Evolutionary conservation across 2,113 vertebrate genomes (phyloP), one percentile per base, ranked within the genome.

Genomic region (Rattus norvegicus): DNA sequence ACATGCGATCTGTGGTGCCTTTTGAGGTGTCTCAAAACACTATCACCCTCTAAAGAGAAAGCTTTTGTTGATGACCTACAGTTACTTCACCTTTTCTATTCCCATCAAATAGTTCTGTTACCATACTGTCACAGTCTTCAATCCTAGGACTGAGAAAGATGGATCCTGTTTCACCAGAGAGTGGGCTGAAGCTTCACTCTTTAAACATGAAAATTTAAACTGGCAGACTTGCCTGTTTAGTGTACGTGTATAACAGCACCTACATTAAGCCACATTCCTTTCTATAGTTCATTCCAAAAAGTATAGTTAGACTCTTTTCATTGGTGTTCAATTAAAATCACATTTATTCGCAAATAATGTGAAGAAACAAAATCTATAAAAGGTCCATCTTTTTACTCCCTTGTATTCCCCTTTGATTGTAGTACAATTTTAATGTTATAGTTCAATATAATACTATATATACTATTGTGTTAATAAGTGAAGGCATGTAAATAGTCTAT

Each of bases 341-440:
- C 43, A 67, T 69, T 49, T 36, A 49, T 69, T 86, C 17, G 94
- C 59, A 77, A 33, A 81, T 93, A 65, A 96, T 67, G 90, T 76
- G 94, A 47, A n/a, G 43, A 73, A 91, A 26, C 33, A 94, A 93
- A 92, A 24, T 86, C 92, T 63, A 76, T 88, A 70, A 93, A 76
- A 67, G 63, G 56, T 84, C 14, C 26, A 88, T 75, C 7, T 67
- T 94, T 97, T 90, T n/a, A 73, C 83, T 88, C 17, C 13, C 12
- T 69, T 33, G 5, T 90, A 24, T 16, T 94, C 77, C 86, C 30
- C 63, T 95, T 85, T 56, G 26, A 86, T 85, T 49, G 7, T 61
- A 12, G 88, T 54, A 85, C 33, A 92, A 93, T 13, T 36, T 85
- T 39, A 75, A 70, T 84, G n/a, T 2, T 84, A 91, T 84, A 56